A percentile compares a stretch with the other conserved stretches of the same genome.
Evolutionary conservation across 2,888 invertebrate genomes (phyloP).

Genomic region (Terebella lapidaria): DNA sequence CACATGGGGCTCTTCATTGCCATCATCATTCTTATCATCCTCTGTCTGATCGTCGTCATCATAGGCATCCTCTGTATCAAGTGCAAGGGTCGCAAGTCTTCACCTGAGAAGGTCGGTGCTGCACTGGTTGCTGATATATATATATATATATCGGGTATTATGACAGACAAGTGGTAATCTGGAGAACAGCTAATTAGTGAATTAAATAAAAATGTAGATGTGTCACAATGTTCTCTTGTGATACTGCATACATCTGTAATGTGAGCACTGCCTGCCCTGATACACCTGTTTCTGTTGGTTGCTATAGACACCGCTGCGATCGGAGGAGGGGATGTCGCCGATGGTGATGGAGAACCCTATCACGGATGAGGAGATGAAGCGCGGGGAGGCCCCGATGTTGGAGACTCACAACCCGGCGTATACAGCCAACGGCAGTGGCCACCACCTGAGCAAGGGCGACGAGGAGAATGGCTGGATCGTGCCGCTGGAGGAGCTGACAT

Average conservation of each 20-base stretch:
- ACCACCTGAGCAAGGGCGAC: constrained; percentile 14
- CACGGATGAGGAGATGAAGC: constrained; percentile 31
- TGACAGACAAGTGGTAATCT: too few relatives aligned
- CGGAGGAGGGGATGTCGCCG: not conserved
- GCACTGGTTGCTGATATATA: too few relatives aligned
- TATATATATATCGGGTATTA: too few relatives aligned
- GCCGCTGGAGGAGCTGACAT: constrained; percentile 25
- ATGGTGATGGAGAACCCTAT: constrained; percentile 30
- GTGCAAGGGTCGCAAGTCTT: constrained; percentile 4
- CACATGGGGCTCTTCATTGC: constrained; percentile 25
- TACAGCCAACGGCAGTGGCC: constrained; percentile 20
- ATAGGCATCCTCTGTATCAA: constrained; percentile 21
- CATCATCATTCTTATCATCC: constrained; percentile 20
- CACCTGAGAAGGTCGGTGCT: constrained; percentile 3
- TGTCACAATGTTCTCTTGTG: too few relatives aligned
- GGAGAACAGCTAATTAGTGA: too few relatives aligned
- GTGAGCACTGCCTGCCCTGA: too few relatives aligned
- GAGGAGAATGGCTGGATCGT: constrained; percentile 28
- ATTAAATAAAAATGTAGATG: too few relatives aligned
- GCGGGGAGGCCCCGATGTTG: constrained; percentile 26
- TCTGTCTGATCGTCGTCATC: constrained; percentile 25
- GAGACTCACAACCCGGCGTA: constrained; percentile 16
- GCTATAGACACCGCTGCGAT: not conserved
- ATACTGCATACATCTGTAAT: too few relatives aligned
- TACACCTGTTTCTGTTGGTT: too few relatives aligned